phyloP scores from a whole-genome alignment of 1,140 invertebrate species.

The Hirudo medicinalis region DNA sequence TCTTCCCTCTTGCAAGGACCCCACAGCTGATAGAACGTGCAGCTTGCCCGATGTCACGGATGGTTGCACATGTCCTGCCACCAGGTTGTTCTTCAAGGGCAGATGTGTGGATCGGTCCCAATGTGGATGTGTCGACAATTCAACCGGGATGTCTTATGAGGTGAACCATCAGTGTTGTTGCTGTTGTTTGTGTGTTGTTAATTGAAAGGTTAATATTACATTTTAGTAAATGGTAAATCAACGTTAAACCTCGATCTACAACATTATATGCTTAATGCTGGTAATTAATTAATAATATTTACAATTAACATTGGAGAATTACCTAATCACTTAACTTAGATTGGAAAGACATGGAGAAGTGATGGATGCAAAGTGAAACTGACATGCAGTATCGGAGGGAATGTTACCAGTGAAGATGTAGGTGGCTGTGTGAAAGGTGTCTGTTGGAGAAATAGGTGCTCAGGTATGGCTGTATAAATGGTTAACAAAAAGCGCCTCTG shows the following conservation, averaged over 20 bases:
- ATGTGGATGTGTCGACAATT: slow-evolving; percentile 1
- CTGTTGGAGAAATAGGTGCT: background rate
- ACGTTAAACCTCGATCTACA: no score
- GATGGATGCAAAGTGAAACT: background rate
- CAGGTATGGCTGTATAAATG: background rate
- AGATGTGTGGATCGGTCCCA: background rate
- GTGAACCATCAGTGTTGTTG: background rate
- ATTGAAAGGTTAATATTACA: background rate
- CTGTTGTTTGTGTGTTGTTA: background rate
- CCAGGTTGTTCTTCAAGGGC: background rate
- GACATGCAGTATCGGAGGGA: background rate
- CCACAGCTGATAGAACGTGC: background rate
- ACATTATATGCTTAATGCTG: background rate
- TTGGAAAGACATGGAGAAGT: slow-evolving; percentile 5
- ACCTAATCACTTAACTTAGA: background rate
- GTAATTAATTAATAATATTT: background rate
- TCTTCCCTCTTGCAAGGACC: background rate
- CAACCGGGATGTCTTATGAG: background rate
- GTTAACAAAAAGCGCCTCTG: no score
- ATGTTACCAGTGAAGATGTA: background rate
- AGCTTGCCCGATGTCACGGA: background rate
- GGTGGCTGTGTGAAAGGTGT: background rate
- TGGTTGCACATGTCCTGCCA: background rate
- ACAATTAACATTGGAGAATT: no score
- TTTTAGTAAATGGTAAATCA: background rate